Conservation (phyloP, 2,797 vertebrate species). For the Xenentodon cancila region DNA sequence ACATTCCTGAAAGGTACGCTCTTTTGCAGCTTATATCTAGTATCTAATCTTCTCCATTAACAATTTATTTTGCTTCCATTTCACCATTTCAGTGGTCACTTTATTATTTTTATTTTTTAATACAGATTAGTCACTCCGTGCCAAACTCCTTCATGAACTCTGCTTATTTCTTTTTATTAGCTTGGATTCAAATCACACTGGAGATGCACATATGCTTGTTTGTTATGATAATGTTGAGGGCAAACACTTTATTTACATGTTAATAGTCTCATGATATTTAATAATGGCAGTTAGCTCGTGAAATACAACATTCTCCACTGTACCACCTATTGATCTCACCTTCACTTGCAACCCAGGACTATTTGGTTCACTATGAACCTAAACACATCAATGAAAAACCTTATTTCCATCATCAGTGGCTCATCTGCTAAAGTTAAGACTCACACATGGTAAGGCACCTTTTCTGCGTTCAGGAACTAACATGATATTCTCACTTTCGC, state of each 20-base stretch:
- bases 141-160: slow-evolving; percentile 15
- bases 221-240: slow-evolving; percentile 49
- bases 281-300: slow-evolving; percentile 21
- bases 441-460: too few species aligned
- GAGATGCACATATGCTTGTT: slow-evolving; percentile 41
- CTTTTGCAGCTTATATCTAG: background rate
- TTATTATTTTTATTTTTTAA: slow-evolving; percentile 1
- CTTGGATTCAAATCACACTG: slow-evolving; percentile 22
- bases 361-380: background rate
- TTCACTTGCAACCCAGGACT: background rate
- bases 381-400: background rate
- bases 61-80: slow-evolving; percentile 7
- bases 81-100: too few species aligned
- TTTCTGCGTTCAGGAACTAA: background rate
- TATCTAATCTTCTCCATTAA: slow-evolving; percentile 3
- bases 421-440: background rate
- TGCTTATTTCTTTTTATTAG: slow-evolving; percentile 46
- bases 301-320: slow-evolving; percentile 18
- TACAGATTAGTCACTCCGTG: background rate
- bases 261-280: slow-evolving; percentile 48
- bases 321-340: slow-evolving; percentile 18
- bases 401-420: background rate
- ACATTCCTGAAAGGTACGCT: background rate
- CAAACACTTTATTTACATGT: slow-evolving; percentile 53
- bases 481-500: slow-evolving; percentile 5